Percentiles rank a stretch among this genome's conserved stretches.
Conservation (phyloP, 2,113 vertebrate species). For the Antigone vipio region DNA sequence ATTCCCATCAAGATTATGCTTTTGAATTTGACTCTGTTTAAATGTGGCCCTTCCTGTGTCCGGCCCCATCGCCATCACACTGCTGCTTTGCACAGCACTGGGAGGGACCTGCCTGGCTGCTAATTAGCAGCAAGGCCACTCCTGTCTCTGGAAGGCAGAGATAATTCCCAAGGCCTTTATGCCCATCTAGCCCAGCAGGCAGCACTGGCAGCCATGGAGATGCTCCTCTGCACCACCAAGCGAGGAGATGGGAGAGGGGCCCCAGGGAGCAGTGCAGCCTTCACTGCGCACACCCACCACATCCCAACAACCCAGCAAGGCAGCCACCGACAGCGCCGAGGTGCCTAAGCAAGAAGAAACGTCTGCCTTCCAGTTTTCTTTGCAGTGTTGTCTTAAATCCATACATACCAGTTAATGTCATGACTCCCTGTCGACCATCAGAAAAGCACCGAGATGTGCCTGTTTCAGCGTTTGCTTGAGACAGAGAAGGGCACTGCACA, state of each 20-base stretch:
- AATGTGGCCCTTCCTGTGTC: not conserved
- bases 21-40: not conserved
- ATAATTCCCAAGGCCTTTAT: not conserved
- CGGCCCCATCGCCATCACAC: accelerated
- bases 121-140: not conserved
- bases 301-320: not conserved
- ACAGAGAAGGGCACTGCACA: not conserved
- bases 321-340: accelerated
- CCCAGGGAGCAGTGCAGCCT: not conserved
- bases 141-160: not conserved
- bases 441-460: not conserved
- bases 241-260: accelerated
- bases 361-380: not conserved
- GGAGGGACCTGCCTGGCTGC: not conserved
- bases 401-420: not conserved
- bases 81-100: not conserved
- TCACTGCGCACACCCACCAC: not conserved
- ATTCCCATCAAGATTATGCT: not conserved
- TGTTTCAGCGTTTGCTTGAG: not conserved
- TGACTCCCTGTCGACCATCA: not conserved
- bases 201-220: not conserved
- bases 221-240: not conserved
- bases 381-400: not conserved
- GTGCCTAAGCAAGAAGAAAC: not conserved
- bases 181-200: not conserved